Evolutionary conservation across 2,113 vertebrate species (phyloP), one percentile per base, ranked within the genome.

Genomic region (Morphnarchus princeps): DNA sequence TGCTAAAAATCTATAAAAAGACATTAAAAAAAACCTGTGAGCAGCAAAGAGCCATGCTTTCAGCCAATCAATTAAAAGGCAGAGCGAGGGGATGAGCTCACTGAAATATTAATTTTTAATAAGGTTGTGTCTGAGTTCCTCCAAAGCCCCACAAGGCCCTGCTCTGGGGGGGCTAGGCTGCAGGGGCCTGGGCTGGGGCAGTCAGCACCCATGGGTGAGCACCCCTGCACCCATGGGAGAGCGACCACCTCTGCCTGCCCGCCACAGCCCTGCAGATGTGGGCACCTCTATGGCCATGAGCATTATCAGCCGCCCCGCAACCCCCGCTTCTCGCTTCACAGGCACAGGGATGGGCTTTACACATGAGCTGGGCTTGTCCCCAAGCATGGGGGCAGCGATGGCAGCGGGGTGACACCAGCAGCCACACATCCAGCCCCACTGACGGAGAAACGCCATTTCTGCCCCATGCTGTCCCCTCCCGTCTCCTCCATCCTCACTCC

Each of bases 31-130:
- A 89, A 80, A 25, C 0, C 6, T 8, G 6, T 1, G 10, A 74
- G 32, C 69, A n/a, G 61, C 79, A 93, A 83, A 78, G 69, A 97
- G 90, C 67, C 50, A 20, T 52, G 96, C 98, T 98, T 98, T 98
- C 95, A 98, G 95, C 87, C 97, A 97, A 98, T 98, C 98, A 97
- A 98, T 98, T 98, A 98, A 98, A 97, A 98, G 97, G 98, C 97
- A 93, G 54, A 85, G 87, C 28, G 1, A 93, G 92, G 89, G 57
- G 86, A 98, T 97, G 97, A 98, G 98, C 98, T 98, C 98, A 98
- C 79, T 13, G 45, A 95, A 97, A 95, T 93, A 98, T 98, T 89
- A 97, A 98, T 98, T 98, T 98, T 98, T 98, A 98, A 98, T 98
- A 65, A 95, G 88, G 47, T 86, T 76, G 91, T 97, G 97, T 97